Evolutionary conservation across 1,140 invertebrate species (phyloP).

Genomic region (Nixonia krombeini): DNA sequence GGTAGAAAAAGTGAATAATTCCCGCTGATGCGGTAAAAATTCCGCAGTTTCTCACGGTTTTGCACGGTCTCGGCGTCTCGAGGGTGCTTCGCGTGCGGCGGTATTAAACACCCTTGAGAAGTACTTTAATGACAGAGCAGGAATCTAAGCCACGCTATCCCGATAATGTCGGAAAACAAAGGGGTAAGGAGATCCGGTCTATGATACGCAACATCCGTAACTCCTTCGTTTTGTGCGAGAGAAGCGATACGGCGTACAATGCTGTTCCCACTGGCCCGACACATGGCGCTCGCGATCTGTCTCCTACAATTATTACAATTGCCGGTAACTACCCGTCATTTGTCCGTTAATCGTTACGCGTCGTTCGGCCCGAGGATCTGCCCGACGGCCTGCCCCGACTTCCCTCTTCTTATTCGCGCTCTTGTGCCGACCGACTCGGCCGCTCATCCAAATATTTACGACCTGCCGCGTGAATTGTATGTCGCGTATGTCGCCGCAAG

Average conservation of each 20-base stretch:
- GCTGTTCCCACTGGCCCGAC: conserved; percentile 52
- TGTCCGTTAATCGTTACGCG: conserved; percentile 68
- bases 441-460: conserved; percentile 59
- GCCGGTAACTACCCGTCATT: conserved; percentile 66
- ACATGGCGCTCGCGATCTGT: conserved; percentile 56
- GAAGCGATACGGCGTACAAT: conserved; percentile 37
- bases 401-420: conserved; percentile 36
- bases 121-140: conserved; percentile 59
- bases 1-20: conserved; percentile 42
- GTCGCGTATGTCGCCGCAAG: conserved; percentile 18
- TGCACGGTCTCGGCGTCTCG: conserved; percentile 29
- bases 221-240: conserved; percentile 40
- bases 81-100: conserved; percentile 43
- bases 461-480: conserved; percentile 34
- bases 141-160: conserved; percentile 60
- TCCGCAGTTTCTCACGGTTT: conserved; percentile 59
- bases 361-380: too few species aligned
- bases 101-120: conserved; percentile 58
- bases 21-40: conserved; percentile 47
- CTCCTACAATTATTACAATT: conserved; percentile 70
- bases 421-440: conserved; percentile 39
- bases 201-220: conserved; percentile 47
- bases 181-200: conserved; percentile 48
- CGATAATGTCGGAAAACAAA: conserved; percentile 63
- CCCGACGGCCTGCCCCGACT: too few species aligned